A percentile compares a stretch with the other conserved stretches of the same genome.
Evolutionary conservation across 2,797 vertebrate genomes (phyloP).

Genomic region (Xenops minutus): DNA sequence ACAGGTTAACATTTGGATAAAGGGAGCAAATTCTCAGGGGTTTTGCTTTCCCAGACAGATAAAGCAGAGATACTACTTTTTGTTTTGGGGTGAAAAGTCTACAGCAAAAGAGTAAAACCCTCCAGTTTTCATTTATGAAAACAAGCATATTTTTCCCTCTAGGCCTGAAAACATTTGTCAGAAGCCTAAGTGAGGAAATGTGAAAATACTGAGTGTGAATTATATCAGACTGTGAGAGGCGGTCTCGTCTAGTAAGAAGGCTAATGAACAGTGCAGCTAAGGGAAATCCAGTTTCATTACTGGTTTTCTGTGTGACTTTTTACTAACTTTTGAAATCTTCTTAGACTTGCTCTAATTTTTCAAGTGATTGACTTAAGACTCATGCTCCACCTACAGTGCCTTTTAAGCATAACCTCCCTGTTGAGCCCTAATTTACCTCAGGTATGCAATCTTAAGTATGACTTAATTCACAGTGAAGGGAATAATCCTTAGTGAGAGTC

Average conservation of each 20-base stretch:
- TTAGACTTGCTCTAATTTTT: not conserved
- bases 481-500: not conserved
- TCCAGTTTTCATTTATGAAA: slow-evolving; percentile 6
- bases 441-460: not conserved
- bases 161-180: slow-evolving; percentile 47
- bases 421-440: not conserved
- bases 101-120: not conserved
- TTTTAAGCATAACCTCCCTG: not conserved
- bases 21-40: not conserved
- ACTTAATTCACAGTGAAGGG: not conserved
- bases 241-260: slow-evolving; percentile 44
- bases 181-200: slow-evolving; percentile 17
- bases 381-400: not conserved
- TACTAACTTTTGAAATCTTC: not conserved
- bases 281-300: not conserved
- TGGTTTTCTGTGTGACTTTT: not conserved
- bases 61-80: slow-evolving; percentile 13
- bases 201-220: slow-evolving; percentile 33
- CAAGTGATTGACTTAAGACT: not conserved
- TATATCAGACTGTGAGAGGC: slow-evolving; percentile 37
- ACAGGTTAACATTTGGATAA: not conserved
- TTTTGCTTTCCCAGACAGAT: not conserved
- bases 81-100: slow-evolving; percentile 6
- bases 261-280: slow-evolving; percentile 4
- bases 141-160: slow-evolving; percentile 52